Evolutionary conservation across 2,888 invertebrate species (phyloP), one percentile per base, ranked within the genome.

Genomic region (Panorpa germanica): DNA sequence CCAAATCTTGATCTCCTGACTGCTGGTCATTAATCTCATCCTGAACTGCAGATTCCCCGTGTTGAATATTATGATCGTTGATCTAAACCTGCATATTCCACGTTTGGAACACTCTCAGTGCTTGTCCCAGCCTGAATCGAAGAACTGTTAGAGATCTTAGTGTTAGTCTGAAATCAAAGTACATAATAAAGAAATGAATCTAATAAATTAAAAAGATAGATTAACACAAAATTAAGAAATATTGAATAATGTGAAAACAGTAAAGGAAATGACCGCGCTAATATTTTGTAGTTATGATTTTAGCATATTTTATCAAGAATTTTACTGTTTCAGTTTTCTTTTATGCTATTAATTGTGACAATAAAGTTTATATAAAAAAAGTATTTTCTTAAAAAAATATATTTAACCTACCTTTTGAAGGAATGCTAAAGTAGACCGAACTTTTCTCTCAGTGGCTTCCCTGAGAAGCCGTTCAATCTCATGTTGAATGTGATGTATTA

Each of bases 341-440:
- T n/a, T n/a, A n/a, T n/a, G n/a, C n/a, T n/a, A n/a, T n/a, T n/a
- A n/a, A n/a, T n/a, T n/a, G n/a, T n/a, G n/a, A n/a, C n/a, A n/a
- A n/a, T n/a, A n/a, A n/a, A n/a, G n/a, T n/a, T n/a, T n/a, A n/a
- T n/a, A n/a, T n/a, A n/a, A n/a, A n/a, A n/a, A n/a, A n/a, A n/a
- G n/a, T n/a, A n/a, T n/a, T n/a, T n/a, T n/a, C n/a, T n/a, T n/a
- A n/a, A n/a, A n/a, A n/a, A 31, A 30, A 34, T 25, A 30, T 26
- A 34, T 34, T 34, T 25, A 29, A 29, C 33, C 36, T 36, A 39
- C 37, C 34, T 32, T 35, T 37, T 36, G 21, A 36, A 33, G 33
- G 19, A 40, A 36, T 36, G 35, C 33, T 33, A 38, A 35, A 38
- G 38, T 39, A 38, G 32, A 28, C 30, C 35, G 36, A 37, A 30